phyloP scores from a whole-genome alignment of 2,888 invertebrate species.

The Harpagoxenus sublaevis region DNA sequence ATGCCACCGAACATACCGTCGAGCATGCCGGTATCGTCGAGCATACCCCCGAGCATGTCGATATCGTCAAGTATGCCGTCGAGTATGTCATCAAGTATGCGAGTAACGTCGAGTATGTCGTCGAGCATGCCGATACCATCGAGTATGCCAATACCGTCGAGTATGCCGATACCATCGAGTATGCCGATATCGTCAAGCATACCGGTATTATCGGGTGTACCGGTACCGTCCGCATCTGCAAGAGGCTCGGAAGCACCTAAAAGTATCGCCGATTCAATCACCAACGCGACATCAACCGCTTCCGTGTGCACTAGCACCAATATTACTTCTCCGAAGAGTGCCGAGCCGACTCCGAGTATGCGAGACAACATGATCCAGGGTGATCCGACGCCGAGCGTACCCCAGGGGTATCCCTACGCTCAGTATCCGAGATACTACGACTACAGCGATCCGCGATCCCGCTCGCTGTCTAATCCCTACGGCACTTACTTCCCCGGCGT shows the following conservation, averaged over 20 bases:
- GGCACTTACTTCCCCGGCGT: constrained; percentile 82
- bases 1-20: constrained; percentile 15
- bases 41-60: neutral
- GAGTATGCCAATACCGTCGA: constrained; percentile 12
- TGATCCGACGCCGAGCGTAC: constrained; percentile 70
- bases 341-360: constrained; percentile 64
- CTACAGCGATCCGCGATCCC: constrained; percentile 82
- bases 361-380: constrained; percentile 70
- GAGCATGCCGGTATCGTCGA: constrained; percentile 8
- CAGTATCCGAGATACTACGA: constrained; percentile 84
- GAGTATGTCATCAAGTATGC: constrained; percentile 57
- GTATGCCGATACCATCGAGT: constrained; percentile 43
- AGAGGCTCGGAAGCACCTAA: constrained; percentile 64
- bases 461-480: constrained; percentile 81
- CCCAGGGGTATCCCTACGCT: constrained; percentile 84
- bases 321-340: constrained; percentile 67
- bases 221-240: constrained; percentile 62
- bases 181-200: constrained; percentile 46
- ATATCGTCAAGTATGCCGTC: constrained; percentile 28
- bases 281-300: constrained; percentile 53
- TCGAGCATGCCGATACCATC: constrained; percentile 40
- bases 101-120: constrained; percentile 64
- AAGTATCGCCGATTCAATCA: constrained; percentile 61
- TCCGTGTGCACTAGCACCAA: constrained; percentile 69
- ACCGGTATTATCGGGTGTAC: neutral